Evolutionary conservation across 1,140 invertebrate species (phyloP), one percentile per base, ranked within the genome.

Genomic region (Drosophila sp.): DNA sequence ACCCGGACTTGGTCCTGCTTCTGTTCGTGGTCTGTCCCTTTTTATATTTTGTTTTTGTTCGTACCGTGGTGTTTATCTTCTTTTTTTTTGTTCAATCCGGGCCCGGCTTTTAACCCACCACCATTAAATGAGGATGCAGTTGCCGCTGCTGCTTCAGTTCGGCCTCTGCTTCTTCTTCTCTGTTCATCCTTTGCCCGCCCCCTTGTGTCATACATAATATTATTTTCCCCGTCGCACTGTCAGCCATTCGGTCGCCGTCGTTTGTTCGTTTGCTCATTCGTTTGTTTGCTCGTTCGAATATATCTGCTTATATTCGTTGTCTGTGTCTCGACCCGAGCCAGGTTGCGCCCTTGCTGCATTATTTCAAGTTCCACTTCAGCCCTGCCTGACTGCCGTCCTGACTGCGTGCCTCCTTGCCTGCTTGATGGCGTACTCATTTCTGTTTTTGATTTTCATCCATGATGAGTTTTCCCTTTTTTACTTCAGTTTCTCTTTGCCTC

Each of bases 371-470:
- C 76, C 65, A 83, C 76, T 87, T 80, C 83, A 89, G 83, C 76
- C 78, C 78, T 89, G 51, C 34, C 79, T 78, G 21, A 21, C 78
- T 89, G 51, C 34, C 79, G 71, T 66, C 78, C 62, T 57, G 41
- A 11, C 18, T 29, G 32, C 8, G 50, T 53, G 61, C 38, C 25
- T 59, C 29, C 34, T 38, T 25, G 46, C 18, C 25, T 59, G 36
- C 34, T 38, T 25, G 46, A 14, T 43, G 41, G 25, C 65, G 50
- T 80, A 74, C 59, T 73, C 75, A 80, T 87, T 87, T 82, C 76
- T 87, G 83, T 70, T 82, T 89, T 87, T 87, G 79, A 87, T 87
- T 87, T 87, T 83, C 83, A 87, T 80, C 83, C 79, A 87, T 87
- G 83, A 89, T 89, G 83, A 87, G 83, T 89, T 87, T 87, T 78